A percentile compares a stretch with the other conserved stretches of the same genome.
phyloP scores from a whole-genome alignment of 2,888 invertebrate genomes.

The Perithous albicinctus region DNA sequence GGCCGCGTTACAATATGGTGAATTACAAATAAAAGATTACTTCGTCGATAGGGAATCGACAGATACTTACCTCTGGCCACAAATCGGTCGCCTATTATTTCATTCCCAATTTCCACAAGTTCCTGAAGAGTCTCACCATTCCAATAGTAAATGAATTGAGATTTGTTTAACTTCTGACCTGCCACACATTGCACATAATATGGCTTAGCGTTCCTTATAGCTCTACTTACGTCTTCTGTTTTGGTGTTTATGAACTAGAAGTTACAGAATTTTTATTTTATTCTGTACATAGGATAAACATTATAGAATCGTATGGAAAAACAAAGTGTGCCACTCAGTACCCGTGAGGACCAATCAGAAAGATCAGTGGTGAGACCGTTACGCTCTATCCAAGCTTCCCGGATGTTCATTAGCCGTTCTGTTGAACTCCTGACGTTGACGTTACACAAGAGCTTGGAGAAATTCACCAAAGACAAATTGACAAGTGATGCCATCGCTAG shows the following conservation, averaged over 20 bases:
- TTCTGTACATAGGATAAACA: background rate
- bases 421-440: conserved; percentile 69
- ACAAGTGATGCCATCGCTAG: conserved; percentile 68
- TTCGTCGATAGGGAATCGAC: conserved; percentile 1
- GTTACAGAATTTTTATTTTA: background rate
- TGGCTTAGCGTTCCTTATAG: conserved; percentile 37
- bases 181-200: conserved; percentile 64
- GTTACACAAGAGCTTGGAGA: conserved; percentile 73
- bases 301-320: too few relatives aligned
- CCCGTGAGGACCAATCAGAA: conserved; percentile 57
- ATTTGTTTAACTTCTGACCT: conserved; percentile 53
- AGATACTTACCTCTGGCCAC: conserved; percentile 72
- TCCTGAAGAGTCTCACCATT: conserved; percentile 67
- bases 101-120: conserved; percentile 65
- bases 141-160: conserved; percentile 72
- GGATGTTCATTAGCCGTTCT: conserved; percentile 50
- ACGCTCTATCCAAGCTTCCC: conserved; percentile 65
- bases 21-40: background rate
- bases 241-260: conserved; percentile 52
- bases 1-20: too few relatives aligned
- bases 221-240: conserved; percentile 26
- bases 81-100: conserved; percentile 75
- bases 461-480: conserved; percentile 63
- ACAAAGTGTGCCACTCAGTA: background rate
- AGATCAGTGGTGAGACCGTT: too few relatives aligned